phyloP scores from a whole-genome alignment of 2,888 invertebrate species.

The Netelia fuscicornis region DNA sequence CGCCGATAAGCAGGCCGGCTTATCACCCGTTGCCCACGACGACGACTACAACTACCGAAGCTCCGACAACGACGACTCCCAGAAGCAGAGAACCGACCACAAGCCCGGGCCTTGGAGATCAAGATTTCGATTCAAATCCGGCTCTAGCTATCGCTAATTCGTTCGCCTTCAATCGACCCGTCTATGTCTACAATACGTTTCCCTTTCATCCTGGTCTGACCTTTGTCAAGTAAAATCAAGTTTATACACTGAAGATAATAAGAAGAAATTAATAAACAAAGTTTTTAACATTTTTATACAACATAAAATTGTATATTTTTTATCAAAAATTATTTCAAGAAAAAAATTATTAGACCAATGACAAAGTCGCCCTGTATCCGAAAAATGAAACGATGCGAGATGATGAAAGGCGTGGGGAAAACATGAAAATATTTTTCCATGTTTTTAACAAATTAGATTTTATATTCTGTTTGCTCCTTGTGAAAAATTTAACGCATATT shows the following conservation, averaged over 20 bases:
- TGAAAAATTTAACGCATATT: no score
- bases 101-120: conserved; percentile 70
- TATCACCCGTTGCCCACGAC: conserved; percentile 57
- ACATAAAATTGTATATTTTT: no score
- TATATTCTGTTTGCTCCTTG: no score
- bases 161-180: conserved; percentile 82
- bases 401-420: no score
- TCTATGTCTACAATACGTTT: conserved; percentile 81
- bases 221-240: conserved; percentile 67
- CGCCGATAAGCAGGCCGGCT: conserved; percentile 57
- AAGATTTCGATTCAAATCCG: conserved; percentile 78
- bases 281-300: background rate
- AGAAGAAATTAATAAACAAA: background rate
- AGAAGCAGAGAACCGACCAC: conserved; percentile 75
- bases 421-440: no score
- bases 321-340: no score
- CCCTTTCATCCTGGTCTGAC: conserved; percentile 75
- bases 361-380: no score
- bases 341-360: no score
- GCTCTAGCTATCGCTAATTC: conserved; percentile 82
- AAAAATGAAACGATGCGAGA: no score
- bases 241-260: background rate
- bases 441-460: no score
- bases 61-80: conserved; percentile 77
- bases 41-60: conserved; percentile 57